Evolutionary conservation across 1,140 invertebrate genomes (phyloP), one percentile per base, ranked within the genome.

Genomic region (Hyles vespertilio): DNA sequence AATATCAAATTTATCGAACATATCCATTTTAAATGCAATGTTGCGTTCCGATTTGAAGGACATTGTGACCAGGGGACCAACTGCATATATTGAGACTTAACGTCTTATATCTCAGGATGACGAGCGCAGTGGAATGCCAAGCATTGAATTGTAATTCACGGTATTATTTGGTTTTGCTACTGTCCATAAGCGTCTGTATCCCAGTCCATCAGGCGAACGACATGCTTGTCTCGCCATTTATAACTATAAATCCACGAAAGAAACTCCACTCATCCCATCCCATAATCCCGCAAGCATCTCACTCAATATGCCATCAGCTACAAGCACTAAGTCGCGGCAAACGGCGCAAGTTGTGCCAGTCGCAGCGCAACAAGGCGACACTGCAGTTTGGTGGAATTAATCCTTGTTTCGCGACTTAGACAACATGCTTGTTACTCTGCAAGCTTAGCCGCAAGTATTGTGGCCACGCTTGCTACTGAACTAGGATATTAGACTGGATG

Each of bases 371-470:
- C 44, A 43, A 47, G 34, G 8, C 7, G 32, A 48, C 47, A 54
- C 52, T 22, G 52, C 52, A 56, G 59, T 55, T 60, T 55, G 59
- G 47, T 46, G 33, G 52, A 60, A 60, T 60, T 60, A 60, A 56
- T 60, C 59, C 59, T 60, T 60, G 59, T 56, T 55, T 36, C 51
- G 11, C 36, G 22, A 43, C 52, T 54, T 43, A 45, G 40, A 12
- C 47, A 22, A 54, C 52, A 54, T 44, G 34, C 10, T 44, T 12
- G 52, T 54, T 54, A 43, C 40, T 34, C 22, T 54, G 36, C 52
- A 54, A 54, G 34, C 45, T 54, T 44, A 36, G 7, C 36, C 36
- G 40, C 40, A 44, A 44, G 22, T 46, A 50, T 9, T 44, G 60
- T 62, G 33, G 43, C 40, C 7, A 54, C 32, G 40, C n/a, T 22